Percentiles rank a stretch among this genome's conserved stretches.
Conservation (phyloP, 2,113 vertebrate species). For the Numida meleagris region DNA sequence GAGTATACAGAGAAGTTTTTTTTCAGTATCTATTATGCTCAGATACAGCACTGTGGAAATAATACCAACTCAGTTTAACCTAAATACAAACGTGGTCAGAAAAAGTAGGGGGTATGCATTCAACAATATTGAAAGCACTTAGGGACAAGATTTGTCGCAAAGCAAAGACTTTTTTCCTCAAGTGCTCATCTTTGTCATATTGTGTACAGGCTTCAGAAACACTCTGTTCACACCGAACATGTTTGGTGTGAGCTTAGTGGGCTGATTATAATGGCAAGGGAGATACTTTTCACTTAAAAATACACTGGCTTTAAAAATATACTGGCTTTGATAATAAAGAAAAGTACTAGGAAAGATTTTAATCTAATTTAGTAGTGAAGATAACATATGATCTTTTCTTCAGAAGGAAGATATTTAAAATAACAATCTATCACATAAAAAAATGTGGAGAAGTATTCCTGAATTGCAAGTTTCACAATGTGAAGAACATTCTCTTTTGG, state of each 20-base stretch:
- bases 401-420: neutral
- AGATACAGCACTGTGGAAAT: neutral
- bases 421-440: neutral
- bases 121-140: neutral
- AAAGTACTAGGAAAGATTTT: neutral
- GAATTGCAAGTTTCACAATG: neutral
- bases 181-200: neutral
- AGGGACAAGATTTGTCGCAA: neutral
- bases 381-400: neutral
- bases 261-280: neutral
- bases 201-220: conserved; percentile 8
- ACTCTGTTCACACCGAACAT: neutral
- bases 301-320: neutral
- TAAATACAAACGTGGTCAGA: neutral
- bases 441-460: fast-evolving
- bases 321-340: neutral
- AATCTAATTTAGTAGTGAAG: neutral
- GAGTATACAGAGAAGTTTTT: neutral
- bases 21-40: fast-evolving
- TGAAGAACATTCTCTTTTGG: neutral
- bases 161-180: neutral
- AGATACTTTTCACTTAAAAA: neutral
- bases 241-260: neutral
- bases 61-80: neutral
- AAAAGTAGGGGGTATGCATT: neutral